A percentile compares a stretch with the other conserved stretches of the same genome.
phyloP scores from a whole-genome alignment of 2,888 invertebrate species.

The Nasonovia ribisnigri region DNA sequence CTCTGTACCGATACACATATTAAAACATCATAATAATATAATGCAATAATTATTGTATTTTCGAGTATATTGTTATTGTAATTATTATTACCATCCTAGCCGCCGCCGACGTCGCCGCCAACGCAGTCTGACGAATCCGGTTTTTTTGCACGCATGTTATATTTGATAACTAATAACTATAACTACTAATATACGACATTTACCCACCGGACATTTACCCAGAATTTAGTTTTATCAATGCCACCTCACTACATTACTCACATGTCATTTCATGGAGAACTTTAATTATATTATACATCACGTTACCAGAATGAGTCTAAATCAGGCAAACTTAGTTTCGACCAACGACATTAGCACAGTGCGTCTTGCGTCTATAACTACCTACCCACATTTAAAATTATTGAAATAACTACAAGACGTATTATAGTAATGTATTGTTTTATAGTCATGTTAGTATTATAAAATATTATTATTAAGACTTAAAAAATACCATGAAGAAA shows the following conservation, averaged over 20 bases:
- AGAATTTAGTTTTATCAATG: not conserved
- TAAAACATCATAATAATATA: not conserved
- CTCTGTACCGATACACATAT: not conserved
- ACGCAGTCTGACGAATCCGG: slow-evolving; percentile 26
- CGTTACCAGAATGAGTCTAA: not conserved
- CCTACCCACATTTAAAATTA: not conserved
- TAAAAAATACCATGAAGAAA: not conserved
- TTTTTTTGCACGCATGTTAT: slow-evolving; percentile 29
- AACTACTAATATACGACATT: not conserved
- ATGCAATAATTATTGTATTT: not conserved
- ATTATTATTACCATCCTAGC: not conserved
- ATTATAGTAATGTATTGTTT: not conserved
- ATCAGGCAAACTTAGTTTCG: not conserved
- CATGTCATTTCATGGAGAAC: not conserved
- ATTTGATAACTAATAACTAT: not conserved
- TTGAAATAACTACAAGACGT: not conserved
- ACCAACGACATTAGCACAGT: not conserved
- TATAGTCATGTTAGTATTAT: not conserved
- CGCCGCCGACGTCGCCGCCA: not conserved
- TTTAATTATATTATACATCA: not conserved
- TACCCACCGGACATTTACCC: not conserved
- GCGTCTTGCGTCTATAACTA: not conserved
- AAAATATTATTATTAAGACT: not conserved
- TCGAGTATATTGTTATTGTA: not conserved
- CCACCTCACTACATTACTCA: not conserved